Base-by-base conservation (phyloP, 92 coral and sea anemone genomes). In the Hydrozoanthus gracilis region DNA sequence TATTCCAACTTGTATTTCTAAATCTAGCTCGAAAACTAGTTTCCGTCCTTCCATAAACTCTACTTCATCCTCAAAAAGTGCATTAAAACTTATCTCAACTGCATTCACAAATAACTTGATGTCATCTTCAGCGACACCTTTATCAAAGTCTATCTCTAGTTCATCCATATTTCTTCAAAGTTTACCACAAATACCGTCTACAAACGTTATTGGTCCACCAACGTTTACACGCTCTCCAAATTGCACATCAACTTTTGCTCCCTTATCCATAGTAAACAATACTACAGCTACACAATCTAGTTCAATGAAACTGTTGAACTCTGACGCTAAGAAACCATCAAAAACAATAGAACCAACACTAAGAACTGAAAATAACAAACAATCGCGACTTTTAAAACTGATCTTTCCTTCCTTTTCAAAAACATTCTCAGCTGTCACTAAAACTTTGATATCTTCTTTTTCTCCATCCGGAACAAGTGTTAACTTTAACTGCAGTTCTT, bases 1-100 rank as follows among this genome's bases (percentile, higher is more conserved):
- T 8, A 67, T 80, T 80, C 85, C 85, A 65, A 80, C 85, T 4
- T 80, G 85, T 39, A 20, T 80, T 18, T 70, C 72, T 64, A 65
- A 80, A n/a, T 16, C 85, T 50, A 47, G 15, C 51, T 65, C 74
- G 14, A 45, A 18, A 65, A 70, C 18, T 12, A 80, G 73, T 27
- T 64, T 27, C 44, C 8, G 4, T 46, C 12, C 56, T 64, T 64
- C 51, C 20, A 61, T 5, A 8, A 76, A 17, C 35, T 64, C 47
- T 49, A 3, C 85, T 13, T 20, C 4, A 4, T 12, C 9, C 49
- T 11, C 4, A 20, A 12, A 65, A 17, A 12, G 11, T 16, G 17
- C 61, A 8, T 61, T 56, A 9, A 62, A 46, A 14, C 46, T 58
- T n/a, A 62, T 49, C 62, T 75, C 62, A 75, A 51, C 62, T 50